Conservation (phyloP, 2,797 vertebrate species). For the Platalea minor region DNA sequence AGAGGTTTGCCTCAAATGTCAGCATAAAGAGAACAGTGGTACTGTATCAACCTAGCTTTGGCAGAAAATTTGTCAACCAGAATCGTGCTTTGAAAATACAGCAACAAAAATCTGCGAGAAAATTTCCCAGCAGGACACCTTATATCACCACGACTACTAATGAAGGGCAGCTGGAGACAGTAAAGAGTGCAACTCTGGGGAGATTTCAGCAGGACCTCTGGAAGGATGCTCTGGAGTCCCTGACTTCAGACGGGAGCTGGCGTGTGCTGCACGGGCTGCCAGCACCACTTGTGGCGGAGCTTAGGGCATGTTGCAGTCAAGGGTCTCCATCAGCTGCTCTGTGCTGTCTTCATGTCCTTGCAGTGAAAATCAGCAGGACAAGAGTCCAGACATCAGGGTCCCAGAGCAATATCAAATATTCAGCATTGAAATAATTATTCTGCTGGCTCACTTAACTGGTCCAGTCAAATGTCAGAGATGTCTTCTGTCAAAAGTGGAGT, state of each 20-base stretch:
- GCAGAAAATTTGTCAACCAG: not conserved
- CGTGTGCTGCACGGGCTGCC: fast-evolving
- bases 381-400: not conserved
- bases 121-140: not conserved
- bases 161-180: not conserved
- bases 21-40: not conserved
- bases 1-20: not conserved
- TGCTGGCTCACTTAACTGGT: not conserved
- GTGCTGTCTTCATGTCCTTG: not conserved
- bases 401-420: not conserved
- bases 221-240: not conserved
- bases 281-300: not conserved
- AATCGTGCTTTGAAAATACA: not conserved
- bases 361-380: not conserved
- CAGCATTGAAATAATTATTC: not conserved
- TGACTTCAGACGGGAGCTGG: not conserved
- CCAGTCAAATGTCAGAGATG: not conserved
- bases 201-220: not conserved
- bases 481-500: not conserved
- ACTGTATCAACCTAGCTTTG: not conserved
- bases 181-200: fast-evolving
- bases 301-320: not conserved
- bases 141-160: fast-evolving
- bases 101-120: not conserved
- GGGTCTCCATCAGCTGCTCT: not conserved